Percentiles rank a stretch among this genome's conserved stretches.
phyloP scores from a whole-genome alignment of 1,140 invertebrate genomes.

The Maniola jurtina region DNA sequence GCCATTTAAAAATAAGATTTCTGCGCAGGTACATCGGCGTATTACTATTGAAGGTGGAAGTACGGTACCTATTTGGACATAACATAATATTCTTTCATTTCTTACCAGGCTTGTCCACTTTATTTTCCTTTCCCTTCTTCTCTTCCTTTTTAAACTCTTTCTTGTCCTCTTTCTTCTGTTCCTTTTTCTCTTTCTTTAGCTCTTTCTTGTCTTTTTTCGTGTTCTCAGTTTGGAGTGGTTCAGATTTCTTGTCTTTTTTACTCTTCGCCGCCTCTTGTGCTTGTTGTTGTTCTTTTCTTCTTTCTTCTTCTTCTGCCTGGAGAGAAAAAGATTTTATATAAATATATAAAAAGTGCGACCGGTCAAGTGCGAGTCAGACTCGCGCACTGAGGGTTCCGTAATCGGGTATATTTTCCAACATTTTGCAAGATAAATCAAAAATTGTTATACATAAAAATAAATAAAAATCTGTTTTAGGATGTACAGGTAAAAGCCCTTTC shows the following conservation, averaged over 20 bases:
- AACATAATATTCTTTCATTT: background rate
- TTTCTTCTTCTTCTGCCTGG: slow-evolving; percentile 67
- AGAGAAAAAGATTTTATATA: background rate
- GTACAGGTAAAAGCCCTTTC: no score
- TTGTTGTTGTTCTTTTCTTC: slow-evolving; percentile 45
- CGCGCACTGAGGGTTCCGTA: no score
- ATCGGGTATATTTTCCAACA: no score
- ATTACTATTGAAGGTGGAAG: no score
- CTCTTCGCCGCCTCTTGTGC: slow-evolving; percentile 48
- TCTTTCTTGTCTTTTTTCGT: slow-evolving; percentile 44
- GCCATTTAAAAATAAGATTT: no score
- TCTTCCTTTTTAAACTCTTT: slow-evolving; percentile 35
- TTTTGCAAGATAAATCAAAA: no score
- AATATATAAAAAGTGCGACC: no score
- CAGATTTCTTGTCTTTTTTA: slow-evolving; percentile 49
- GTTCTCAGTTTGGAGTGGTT: slow-evolving; percentile 39
- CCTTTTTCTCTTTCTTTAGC: slow-evolving; percentile 39
- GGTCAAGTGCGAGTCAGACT: no score
- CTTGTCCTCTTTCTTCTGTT: slow-evolving; percentile 39
- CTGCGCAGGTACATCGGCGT: no score
- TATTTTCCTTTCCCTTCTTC: slow-evolving; percentile 54
- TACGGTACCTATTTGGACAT: background rate
- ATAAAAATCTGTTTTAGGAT: no score
- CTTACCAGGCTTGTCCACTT: slow-evolving; percentile 56
- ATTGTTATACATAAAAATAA: no score